Conservation (phyloP, 2,888 invertebrate genomes). For the Platycheirus albimanus region DNA sequence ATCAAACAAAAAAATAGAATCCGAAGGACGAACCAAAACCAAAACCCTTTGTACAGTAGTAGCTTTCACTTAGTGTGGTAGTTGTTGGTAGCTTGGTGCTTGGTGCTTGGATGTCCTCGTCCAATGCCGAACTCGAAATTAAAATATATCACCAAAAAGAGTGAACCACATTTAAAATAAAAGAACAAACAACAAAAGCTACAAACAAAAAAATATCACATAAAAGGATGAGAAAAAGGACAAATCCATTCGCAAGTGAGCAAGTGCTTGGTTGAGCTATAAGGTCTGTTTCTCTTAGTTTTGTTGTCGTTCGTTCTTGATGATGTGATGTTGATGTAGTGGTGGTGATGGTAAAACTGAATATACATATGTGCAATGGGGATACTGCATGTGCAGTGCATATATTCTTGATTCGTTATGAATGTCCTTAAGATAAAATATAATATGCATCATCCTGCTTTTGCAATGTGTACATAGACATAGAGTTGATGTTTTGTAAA, state of each 20-base stretch:
- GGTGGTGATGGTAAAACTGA: slow-evolving; percentile 2
- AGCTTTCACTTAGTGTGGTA: not conserved
- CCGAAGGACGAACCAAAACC: slow-evolving; percentile 56
- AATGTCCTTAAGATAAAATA: slow-evolving; percentile 53
- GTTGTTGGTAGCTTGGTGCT: not conserved
- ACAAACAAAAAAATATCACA: slow-evolving; percentile 52
- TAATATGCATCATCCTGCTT: not conserved
- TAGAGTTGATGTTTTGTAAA: slow-evolving; percentile 21
- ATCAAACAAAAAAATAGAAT: slow-evolving; percentile 37
- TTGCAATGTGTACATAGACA: not conserved
- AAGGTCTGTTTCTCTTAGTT: slow-evolving; percentile 33
- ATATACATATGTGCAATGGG: slow-evolving; percentile 32
- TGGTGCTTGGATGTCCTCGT: slow-evolving; percentile 21
- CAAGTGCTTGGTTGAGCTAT: slow-evolving; percentile 60
- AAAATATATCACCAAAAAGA: slow-evolving; percentile 65
- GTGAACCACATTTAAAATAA: slow-evolving; percentile 42
- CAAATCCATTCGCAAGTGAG: slow-evolving; percentile 58
- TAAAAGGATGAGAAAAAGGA: slow-evolving; percentile 44
- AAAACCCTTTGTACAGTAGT: slow-evolving; percentile 58
- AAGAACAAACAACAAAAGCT: slow-evolving; percentile 38
- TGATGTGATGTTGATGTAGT: too few species aligned
- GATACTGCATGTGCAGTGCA: not conserved
- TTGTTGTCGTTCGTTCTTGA: not conserved
- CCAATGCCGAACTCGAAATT: slow-evolving; percentile 66
- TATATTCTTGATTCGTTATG: slow-evolving; percentile 35